Evolutionary conservation across 2,888 invertebrate species (phyloP).

Genomic region (Galeruca laticollis): DNA sequence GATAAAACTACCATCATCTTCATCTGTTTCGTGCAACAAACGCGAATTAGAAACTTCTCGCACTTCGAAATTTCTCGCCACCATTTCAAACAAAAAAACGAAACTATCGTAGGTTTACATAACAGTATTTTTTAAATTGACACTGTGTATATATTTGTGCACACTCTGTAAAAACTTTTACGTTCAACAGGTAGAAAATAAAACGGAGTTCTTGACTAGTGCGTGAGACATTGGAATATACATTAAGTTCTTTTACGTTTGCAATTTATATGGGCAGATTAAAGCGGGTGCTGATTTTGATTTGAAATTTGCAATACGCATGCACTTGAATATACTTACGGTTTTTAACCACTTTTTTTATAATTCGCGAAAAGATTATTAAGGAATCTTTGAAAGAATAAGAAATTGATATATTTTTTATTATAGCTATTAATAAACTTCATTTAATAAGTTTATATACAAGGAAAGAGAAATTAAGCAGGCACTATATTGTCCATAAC

Average conservation of each 20-base stretch:
- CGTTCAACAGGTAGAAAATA: background rate
- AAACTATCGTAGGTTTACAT: background rate
- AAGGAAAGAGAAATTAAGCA: no score
- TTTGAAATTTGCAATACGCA: slow-evolving; percentile 34
- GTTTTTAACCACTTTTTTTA: no score
- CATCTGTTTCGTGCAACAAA: slow-evolving; percentile 63
- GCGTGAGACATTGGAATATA: slow-evolving; percentile 51
- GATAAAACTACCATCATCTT: slow-evolving; percentile 64
- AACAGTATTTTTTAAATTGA: background rate
- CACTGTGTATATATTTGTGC: background rate
- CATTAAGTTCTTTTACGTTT: slow-evolving; percentile 46
- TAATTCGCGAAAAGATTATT: no score
- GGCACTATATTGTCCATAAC: no score
- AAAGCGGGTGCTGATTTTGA: slow-evolving; percentile 24
- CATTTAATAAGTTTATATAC: no score
- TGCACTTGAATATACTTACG: slow-evolving; percentile 9
- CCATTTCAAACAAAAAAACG: slow-evolving; percentile 56
- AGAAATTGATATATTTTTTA: no score
- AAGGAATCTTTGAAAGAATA: no score
- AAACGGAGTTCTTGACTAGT: slow-evolving; percentile 16
- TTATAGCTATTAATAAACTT: no score
- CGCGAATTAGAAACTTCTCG: slow-evolving; percentile 65
- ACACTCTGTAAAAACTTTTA: background rate
- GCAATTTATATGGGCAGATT: slow-evolving; percentile 37
- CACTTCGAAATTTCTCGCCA: slow-evolving; percentile 64